Evolutionary conservation across 2,797 vertebrate species (phyloP).

Genomic region (Carapus acus): DNA sequence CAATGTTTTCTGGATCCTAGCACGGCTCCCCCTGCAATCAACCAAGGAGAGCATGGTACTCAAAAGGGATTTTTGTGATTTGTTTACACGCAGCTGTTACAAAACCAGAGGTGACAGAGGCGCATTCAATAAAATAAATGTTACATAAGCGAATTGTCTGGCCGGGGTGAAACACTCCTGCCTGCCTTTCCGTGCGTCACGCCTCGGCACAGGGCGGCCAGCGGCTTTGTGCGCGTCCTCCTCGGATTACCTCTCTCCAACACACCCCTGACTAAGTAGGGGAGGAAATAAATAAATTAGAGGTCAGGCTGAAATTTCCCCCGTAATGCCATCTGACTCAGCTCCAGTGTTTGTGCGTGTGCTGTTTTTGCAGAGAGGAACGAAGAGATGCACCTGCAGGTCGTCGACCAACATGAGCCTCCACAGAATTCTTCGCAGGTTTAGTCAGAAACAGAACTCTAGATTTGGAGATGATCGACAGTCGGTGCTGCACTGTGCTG

Average conservation of each 20-base stretch:
- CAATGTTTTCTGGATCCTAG: no score
- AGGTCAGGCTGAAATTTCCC: constrained; percentile 45
- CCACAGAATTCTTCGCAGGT: no score
- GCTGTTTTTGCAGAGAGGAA: constrained; percentile 14
- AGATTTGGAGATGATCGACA: no score
- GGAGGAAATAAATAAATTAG: constrained; percentile 68
- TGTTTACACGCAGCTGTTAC: no score
- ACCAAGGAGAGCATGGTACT: no score
- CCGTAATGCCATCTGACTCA: constrained; percentile 47
- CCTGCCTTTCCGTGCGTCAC: constrained; percentile 7
- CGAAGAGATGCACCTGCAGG: constrained; percentile 33
- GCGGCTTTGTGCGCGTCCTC: constrained; percentile 28
- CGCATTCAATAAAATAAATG: constrained; percentile 9
- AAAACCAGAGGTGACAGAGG: constrained; percentile 5
- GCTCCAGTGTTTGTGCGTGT: constrained; percentile 12
- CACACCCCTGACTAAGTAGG: constrained; percentile 42
- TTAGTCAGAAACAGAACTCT: constrained; percentile 5
- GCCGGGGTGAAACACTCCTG: neutral
- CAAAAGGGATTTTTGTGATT: no score
- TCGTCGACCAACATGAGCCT: constrained; percentile 29
- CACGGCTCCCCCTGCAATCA: no score
- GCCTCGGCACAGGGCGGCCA: constrained; percentile 18
- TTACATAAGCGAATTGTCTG: constrained; percentile 2
- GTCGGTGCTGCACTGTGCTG: no score
- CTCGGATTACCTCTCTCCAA: constrained; percentile 50